Evolutionary conservation across 1,140 invertebrate genomes (phyloP), one percentile per base, ranked within the genome.

Genomic region (Trichonephila clavata): DNA sequence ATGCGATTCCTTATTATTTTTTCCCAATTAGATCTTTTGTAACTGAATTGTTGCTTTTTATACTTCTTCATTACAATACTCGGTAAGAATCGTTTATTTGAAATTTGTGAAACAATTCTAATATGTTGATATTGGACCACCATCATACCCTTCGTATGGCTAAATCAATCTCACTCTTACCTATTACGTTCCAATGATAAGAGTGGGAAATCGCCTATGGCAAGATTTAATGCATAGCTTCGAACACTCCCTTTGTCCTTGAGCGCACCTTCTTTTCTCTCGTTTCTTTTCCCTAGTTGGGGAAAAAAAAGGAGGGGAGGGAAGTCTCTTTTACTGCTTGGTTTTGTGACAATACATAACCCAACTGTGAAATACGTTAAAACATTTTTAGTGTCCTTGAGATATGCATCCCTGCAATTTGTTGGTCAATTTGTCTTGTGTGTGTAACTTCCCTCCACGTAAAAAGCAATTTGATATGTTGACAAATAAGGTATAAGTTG

Each of bases 191-290:
- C 27, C 18, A 24, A 68, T 2, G 59, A 84, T 50, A 92, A 84
- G 57, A 80, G 80, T 61, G 80, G 80, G 80, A 92, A 84, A 80
- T 50, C 57, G 60, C 71, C 71, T 18, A 16, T 50, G 60, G 57
- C 60, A 24, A 65, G 32, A 92, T 84, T 60, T 61, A 89, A 77
- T 57, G 50, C 21, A 92, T 65, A 65, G n/a, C 27, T 60, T 20
- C 18, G 61, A 84, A 65, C 80, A 92, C 90, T 84, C 89, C 89
- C 27, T 71, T 90, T 90, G 71, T 90, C 89, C 89, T 90, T 90
- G 89, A 90, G 27, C 43, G 14, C 43, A n/a, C 71, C 89, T 77
- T 71, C 60, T 21, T 88, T 27, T 88, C 24, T n/a, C 65, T 61
- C 24, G 2, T 87, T 39, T 60, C 18, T 39, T 39, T 39, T 39